Evolutionary conservation across 1,140 invertebrate genomes (phyloP).

Genomic region (Amyelois transitella): DNA sequence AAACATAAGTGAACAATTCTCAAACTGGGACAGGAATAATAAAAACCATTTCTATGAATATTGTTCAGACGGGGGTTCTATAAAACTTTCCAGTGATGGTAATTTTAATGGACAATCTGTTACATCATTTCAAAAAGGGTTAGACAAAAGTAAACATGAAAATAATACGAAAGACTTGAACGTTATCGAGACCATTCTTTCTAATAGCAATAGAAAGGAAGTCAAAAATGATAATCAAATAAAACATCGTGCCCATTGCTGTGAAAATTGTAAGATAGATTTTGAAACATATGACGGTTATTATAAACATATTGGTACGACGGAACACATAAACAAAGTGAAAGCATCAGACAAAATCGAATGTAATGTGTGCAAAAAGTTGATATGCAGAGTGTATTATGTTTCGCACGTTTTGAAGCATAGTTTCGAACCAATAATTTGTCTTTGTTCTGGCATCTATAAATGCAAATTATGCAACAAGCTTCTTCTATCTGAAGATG

Average conservation of each 20-base stretch:
- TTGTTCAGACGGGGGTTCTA: too few species aligned
- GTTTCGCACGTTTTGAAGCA: neutral
- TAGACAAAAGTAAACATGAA: neutral
- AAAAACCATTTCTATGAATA: too few species aligned
- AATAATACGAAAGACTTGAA: neutral
- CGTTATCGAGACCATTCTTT: neutral
- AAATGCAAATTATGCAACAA: conserved; percentile 3
- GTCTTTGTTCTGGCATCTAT: neutral
- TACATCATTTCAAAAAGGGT: neutral
- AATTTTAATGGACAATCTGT: neutral
- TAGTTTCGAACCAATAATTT: neutral
- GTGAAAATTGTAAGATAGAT: neutral
- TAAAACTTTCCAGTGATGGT: too few species aligned
- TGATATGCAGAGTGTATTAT: neutral
- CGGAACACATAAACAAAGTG: neutral
- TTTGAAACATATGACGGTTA: neutral
- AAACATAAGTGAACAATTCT: neutral
- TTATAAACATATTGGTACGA: neutral
- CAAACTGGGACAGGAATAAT: neutral
- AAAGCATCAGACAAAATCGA: neutral
- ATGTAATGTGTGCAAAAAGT: neutral
- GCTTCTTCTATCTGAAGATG: conserved; percentile 1
- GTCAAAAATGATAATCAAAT: neutral
- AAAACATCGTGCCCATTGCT: neutral
- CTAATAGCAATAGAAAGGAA: neutral